Percentiles rank a stretch among this genome's conserved stretches.
Conservation (phyloP, 2,888 invertebrate genomes). For the Phyllotreta cruciferae region DNA sequence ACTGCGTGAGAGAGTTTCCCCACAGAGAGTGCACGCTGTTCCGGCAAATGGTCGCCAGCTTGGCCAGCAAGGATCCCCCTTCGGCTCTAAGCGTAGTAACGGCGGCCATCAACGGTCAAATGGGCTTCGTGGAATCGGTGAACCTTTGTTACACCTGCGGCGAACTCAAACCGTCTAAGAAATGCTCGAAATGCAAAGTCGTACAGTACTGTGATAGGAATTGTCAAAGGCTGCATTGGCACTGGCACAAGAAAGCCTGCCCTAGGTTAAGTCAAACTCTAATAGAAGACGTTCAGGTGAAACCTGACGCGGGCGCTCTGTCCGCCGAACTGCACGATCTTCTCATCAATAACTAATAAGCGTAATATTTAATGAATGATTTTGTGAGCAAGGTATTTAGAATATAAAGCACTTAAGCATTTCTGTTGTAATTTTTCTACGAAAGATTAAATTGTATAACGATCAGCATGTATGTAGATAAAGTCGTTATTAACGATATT, state of each 20-base stretch:
- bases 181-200: constrained; percentile 93
- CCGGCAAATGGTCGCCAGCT: constrained; percentile 80
- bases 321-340: constrained; percentile 52
- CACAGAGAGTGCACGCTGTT: constrained; percentile 89
- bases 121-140: constrained; percentile 74
- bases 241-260: constrained; percentile 87
- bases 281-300: constrained; percentile 35
- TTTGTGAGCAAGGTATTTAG: constrained; percentile 22
- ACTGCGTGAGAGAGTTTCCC: constrained; percentile 88
- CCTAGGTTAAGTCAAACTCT: constrained; percentile 64
- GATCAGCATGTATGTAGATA: constrained; percentile 36
- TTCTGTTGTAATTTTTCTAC: constrained; percentile 1
- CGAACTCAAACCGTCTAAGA: constrained; percentile 87
- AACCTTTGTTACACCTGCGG: constrained; percentile 85
- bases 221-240: constrained; percentile 95
- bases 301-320: constrained; percentile 48
- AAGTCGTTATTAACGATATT: constrained; percentile 24
- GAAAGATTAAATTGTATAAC: constrained; percentile 36
- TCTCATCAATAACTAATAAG: constrained; percentile 43
- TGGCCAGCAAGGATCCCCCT: constrained; percentile 77
- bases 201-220: constrained; percentile 93
- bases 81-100: constrained; percentile 75
- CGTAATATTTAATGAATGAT: constrained; percentile 20
- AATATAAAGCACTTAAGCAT: constrained; percentile 8
- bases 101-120: constrained; percentile 87